Conservation (phyloP, 2,113 vertebrate genomes). For the Pogonocichla stellata region DNA sequence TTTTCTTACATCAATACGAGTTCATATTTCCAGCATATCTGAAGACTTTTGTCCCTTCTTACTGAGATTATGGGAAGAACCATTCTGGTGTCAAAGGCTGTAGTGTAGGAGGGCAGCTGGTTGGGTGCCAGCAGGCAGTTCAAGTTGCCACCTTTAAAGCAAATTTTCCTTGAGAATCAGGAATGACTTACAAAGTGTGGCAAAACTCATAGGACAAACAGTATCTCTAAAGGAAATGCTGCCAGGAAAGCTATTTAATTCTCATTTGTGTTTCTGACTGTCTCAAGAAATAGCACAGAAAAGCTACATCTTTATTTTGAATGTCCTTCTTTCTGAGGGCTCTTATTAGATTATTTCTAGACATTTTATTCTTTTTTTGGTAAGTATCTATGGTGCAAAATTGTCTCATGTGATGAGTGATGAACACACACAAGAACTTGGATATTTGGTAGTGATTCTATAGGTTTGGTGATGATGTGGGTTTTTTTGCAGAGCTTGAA, state of each 20-base stretch:
- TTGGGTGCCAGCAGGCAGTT: not conserved
- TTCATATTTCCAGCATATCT: not conserved
- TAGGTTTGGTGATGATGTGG: not conserved
- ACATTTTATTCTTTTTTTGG: not conserved
- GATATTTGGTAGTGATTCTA: not conserved
- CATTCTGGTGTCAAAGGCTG: not conserved
- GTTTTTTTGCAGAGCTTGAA: not conserved
- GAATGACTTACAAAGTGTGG: not conserved
- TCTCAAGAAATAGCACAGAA: not conserved
- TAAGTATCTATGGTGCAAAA: not conserved
- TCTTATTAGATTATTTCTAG: not conserved
- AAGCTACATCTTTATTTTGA: not conserved
- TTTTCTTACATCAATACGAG: not conserved
- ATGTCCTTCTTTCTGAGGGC: not conserved
- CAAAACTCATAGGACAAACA: not conserved
- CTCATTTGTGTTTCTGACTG: not conserved
- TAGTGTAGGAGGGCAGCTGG: not conserved
- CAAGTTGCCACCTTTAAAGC: slow-evolving; percentile 35
- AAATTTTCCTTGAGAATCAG: slow-evolving; percentile 15
- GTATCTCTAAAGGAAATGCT: not conserved
- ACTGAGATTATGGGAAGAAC: not conserved
- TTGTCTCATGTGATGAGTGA: not conserved
- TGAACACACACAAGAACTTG: not conserved
- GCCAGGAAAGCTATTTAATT: not conserved
- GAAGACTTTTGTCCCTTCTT: not conserved